These are phyloP conservation scores for Pangasianodon gigas DNA, from an alignment of 2,113 vertebrate species.

Conservation along the genomic window DNA sequence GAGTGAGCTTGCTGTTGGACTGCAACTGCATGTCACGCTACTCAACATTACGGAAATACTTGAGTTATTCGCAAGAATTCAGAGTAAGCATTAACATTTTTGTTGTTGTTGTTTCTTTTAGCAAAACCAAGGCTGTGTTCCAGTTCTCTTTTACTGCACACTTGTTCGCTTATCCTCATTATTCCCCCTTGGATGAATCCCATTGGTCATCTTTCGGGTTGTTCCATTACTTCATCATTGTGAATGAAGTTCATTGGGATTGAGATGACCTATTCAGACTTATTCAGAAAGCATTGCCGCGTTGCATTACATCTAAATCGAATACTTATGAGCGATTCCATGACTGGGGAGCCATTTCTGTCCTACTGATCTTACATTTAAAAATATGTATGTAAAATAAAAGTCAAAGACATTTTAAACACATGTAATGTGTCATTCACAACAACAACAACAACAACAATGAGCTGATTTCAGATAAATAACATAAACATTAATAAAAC, in stretches of 20 bases:
- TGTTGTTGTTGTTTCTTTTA: neutral
- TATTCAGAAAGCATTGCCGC: neutral
- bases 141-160: neutral
- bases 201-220: neutral
- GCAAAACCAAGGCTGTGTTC: neutral
- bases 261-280: neutral
- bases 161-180: neutral
- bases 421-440: neutral
- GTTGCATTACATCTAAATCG: neutral
- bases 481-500: neutral
- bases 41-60: conserved; percentile 34
- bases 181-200: neutral
- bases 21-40: conserved; percentile 32
- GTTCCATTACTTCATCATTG: neutral
- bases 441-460: neutral
- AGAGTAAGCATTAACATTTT: neutral
- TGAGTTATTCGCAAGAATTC: neutral
- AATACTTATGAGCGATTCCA: neutral
- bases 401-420: neutral
- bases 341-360: neutral
- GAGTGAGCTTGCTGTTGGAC: conserved; percentile 6
- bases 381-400: neutral
- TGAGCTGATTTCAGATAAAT: neutral
- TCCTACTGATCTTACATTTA: neutral
- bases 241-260: neutral